These are phyloP conservation scores for Bolinopsis microptera DNA, from an alignment of 37 sponge, comb jelly and placozoan genomes.

Conservation along the genomic window DNA sequence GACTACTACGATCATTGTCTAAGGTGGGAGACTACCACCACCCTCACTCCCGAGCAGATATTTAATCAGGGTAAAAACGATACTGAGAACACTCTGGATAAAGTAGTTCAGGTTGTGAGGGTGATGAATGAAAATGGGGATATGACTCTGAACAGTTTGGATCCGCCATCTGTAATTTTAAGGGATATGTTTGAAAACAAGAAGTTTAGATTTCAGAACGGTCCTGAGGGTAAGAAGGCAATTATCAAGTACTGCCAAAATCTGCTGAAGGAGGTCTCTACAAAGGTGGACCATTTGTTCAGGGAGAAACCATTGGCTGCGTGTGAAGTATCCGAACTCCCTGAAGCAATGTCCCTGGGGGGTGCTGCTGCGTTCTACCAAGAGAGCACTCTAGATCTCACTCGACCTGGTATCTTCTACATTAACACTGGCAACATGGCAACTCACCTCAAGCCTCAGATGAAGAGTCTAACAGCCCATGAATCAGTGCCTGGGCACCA, in stretches of 20 bases:
- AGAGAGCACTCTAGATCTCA: slow-evolving; percentile 1
- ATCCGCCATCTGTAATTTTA: not conserved
- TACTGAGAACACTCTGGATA: not conserved
- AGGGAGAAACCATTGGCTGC: not conserved
- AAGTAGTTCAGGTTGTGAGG: not conserved
- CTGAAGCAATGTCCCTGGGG: not conserved
- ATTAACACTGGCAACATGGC: not conserved
- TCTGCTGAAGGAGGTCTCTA: not conserved
- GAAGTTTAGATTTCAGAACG: not conserved
- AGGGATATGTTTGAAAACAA: not conserved
- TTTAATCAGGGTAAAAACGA: not conserved
- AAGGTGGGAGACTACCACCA: slow-evolving; percentile 8
- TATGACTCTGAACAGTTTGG: not conserved
- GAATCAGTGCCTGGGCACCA: slow-evolving; percentile 17
- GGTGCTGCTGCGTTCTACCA: slow-evolving; percentile 6
- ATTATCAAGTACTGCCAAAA: not conserved
- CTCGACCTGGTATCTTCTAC: not conserved
- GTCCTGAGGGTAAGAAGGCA: not conserved
- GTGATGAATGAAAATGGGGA: slow-evolving; percentile 1
- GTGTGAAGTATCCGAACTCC: not conserved
- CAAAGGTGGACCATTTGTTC: not conserved
- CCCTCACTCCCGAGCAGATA: not conserved
- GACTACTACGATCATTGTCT: not conserved
- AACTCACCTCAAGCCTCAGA: not conserved
- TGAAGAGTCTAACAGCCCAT: not conserved